Evolutionary conservation across 2,113 vertebrate genomes (phyloP), one percentile per base, ranked within the genome.

Genomic region (Erythrocebus patas): DNA sequence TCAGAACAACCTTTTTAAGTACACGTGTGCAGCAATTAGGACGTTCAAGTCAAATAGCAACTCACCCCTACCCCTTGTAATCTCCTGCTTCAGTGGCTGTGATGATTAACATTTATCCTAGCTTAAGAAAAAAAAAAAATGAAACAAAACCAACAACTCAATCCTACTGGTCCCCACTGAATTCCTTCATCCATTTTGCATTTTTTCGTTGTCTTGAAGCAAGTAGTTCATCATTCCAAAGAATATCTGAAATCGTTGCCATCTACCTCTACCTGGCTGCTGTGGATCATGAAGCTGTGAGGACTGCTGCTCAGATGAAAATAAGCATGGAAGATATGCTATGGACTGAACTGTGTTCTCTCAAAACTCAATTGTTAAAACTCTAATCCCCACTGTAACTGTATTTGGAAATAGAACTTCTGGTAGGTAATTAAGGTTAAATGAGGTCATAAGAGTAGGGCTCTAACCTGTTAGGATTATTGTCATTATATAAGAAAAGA

Each of bases 21-120:
- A 92, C 89, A 78, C 83, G 89, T 89, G 22, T 76, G 64, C 10
- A 83, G 52, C 40, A 92, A 68, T 97, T 75, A 95, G 95, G 61
- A 55, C 55, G 25, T 79, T 91, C 14, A 43, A 95, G 43, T 89
- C 66, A 88, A 95, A 89, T 76, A 86, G 57, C 45, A 70, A 22
- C 61, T 89, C 38, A 17, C 22, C 30, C 50, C 18, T 7, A n/a
- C 14, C 43, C 43, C 20, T 38, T n/a, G 20, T 52, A 25, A 92
- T 96, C 92, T 93, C 79, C 38, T 92, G 79, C 75, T 95, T 87
- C 88, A 38, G 22, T 90, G 64, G 52, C 75, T 25, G 8, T 27
- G 78, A 88, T 86, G 66, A 83, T 93, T 93, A 93, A 90, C 85
- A 94, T 97, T 97, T 97, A 92, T 96, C 30, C 68, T 90, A 86